Evolutionary conservation across 1,140 invertebrate species (phyloP).

Genomic region (Marisa cornuarietis): DNA sequence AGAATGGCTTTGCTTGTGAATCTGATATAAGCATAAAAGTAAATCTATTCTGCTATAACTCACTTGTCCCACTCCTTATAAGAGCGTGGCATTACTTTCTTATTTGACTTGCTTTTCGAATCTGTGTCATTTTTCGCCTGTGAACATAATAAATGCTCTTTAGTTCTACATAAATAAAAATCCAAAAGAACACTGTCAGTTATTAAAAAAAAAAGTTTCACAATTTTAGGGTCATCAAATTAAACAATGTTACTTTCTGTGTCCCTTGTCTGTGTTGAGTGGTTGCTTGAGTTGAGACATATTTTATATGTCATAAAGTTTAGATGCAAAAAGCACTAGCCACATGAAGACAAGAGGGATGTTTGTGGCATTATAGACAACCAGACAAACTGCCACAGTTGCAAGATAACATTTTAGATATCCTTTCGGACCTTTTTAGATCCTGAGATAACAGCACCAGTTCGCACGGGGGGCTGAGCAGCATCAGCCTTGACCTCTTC

Average conservation of each 20-base stretch:
- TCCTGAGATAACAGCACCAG: constrained; percentile 28
- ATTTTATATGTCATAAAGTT: too few species aligned
- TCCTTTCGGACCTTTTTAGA: constrained; percentile 24
- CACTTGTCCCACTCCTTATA: constrained; percentile 61
- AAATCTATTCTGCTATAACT: constrained; percentile 16
- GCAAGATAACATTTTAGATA: neutral
- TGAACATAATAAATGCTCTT: constrained; percentile 4
- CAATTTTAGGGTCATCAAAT: too few species aligned
- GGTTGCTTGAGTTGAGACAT: too few species aligned
- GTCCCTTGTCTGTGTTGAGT: too few species aligned
- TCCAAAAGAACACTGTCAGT: too few species aligned
- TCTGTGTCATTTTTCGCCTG: constrained; percentile 10
- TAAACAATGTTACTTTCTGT: too few species aligned
- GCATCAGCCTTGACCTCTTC: constrained; percentile 26
- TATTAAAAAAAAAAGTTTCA: too few species aligned
- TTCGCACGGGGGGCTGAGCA: constrained; percentile 48
- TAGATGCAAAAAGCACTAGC: too few species aligned
- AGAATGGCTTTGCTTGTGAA: too few species aligned
- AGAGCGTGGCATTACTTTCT: constrained; percentile 37
- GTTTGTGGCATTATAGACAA: neutral
- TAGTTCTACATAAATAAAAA: neutral
- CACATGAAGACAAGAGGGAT: neutral
- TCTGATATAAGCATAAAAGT: too few species aligned
- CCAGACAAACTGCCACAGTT: neutral
- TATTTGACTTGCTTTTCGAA: constrained; percentile 22